A percentile compares a stretch with the other conserved stretches of the same genome.
phyloP scores from a whole-genome alignment of 1,140 invertebrate species.

The Bombyx mandarina region DNA sequence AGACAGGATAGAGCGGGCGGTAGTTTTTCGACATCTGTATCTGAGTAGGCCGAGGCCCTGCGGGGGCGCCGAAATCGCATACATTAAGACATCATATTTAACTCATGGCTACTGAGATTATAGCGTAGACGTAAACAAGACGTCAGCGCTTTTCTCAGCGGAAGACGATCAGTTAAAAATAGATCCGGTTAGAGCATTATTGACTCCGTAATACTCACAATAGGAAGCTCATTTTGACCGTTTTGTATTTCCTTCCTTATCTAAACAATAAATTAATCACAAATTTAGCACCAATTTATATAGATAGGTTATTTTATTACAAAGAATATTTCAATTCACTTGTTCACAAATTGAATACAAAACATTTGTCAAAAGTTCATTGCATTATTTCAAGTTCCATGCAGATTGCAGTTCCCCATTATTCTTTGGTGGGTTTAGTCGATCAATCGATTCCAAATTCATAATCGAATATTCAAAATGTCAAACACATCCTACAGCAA shows the following conservation, averaged over 20 bases:
- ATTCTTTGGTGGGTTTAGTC: conserved; percentile 1
- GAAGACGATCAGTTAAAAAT: conserved; percentile 40
- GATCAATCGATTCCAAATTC: conserved; percentile 1
- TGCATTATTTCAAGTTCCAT: conserved; percentile 14
- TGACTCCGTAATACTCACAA: conserved; percentile 45
- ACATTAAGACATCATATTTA: conserved; percentile 1
- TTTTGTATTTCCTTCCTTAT: conserved; percentile 14
- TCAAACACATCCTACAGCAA: no score
- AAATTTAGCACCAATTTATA: conserved; percentile 47
- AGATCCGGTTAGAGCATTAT: conserved; percentile 19
- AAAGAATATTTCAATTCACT: conserved; percentile 20
- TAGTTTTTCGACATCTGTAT: no score
- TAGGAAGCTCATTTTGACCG: conserved; percentile 58
- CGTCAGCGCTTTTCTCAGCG: conserved; percentile 24
- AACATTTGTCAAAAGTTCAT: conserved; percentile 5
- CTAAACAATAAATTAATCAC: conserved; percentile 16
- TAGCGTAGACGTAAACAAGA: conserved; percentile 45
- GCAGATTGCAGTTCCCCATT: conserved; percentile 7
- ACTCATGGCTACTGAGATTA: conserved; percentile 7
- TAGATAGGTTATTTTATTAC: conserved; percentile 28
- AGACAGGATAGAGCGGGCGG: no score
- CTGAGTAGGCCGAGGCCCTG: conserved; percentile 1
- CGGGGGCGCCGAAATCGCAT: neutral
- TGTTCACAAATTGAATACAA: conserved; percentile 5
- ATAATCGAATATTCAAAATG: no score